Percentiles rank a stretch among this genome's conserved stretches.
Conservation (phyloP, 92 coral and sea anemone species). For the Paramuricea clavata region DNA sequence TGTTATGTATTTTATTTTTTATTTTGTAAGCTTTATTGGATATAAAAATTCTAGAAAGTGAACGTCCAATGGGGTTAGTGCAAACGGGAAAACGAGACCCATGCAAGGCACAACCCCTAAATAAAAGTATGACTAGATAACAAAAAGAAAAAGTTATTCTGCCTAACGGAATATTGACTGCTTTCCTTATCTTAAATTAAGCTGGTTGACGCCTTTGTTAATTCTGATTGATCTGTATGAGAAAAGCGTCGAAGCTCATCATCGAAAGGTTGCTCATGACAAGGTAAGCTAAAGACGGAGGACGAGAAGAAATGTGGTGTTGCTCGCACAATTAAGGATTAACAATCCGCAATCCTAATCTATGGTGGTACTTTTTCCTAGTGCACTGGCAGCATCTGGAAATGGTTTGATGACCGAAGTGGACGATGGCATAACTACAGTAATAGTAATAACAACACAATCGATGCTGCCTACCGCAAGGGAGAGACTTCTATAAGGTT, state of each 20-base stretch:
- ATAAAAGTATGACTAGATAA: too few species aligned
- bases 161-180: too few species aligned
- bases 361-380: slow-evolving; percentile 3
- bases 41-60: too few species aligned
- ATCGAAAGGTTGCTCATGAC: slow-evolving; percentile 82
- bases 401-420: slow-evolving; percentile 99
- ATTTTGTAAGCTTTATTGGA: too few species aligned
- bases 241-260: slow-evolving; percentile 85
- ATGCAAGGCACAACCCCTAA: too few species aligned
- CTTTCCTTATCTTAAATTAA: slow-evolving; percentile 17
- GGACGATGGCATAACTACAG: slow-evolving; percentile 99
- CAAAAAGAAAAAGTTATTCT: too few species aligned
- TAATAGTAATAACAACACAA: slow-evolving; percentile 82
- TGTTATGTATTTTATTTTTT: too few species aligned
- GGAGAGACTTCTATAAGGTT: slow-evolving; percentile 89
- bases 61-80: too few species aligned
- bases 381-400: slow-evolving; percentile 94
- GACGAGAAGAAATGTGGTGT: too few species aligned
- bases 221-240: slow-evolving; percentile 89
- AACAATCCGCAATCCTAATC: background rate
- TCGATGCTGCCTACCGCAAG: slow-evolving; percentile 85
- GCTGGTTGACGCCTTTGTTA: slow-evolving; percentile 91
- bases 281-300: slow-evolving; percentile 83
- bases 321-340: too few species aligned
- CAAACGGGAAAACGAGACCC: too few species aligned